phyloP scores from a whole-genome alignment of 1,140 invertebrate genomes.

The Palaemon carinicauda region DNA sequence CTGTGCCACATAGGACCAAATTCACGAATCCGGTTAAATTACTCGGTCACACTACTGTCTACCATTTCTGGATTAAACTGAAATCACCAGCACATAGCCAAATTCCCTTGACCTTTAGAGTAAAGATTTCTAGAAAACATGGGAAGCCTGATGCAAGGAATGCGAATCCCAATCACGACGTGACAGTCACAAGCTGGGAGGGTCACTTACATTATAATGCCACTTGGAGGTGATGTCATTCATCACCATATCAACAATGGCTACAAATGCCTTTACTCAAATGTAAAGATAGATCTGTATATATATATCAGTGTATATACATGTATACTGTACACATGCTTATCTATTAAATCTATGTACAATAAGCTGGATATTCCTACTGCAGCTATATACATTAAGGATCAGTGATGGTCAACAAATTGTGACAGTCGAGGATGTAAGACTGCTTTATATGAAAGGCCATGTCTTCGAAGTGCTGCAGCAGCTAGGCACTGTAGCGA shows the following conservation, averaged over 20 bases:
- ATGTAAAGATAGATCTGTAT: slow-evolving; percentile 41
- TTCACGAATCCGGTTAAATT: too few species aligned
- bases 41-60: too few species aligned
- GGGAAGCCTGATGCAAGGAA: background rate
- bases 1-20: too few species aligned
- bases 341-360: slow-evolving; percentile 38
- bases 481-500: slow-evolving; percentile 84
- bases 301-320: slow-evolving; percentile 28
- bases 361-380: slow-evolving; percentile 29
- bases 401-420: slow-evolving; percentile 55
- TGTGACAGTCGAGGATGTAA: slow-evolving; percentile 49
- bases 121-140: slow-evolving; percentile 35
- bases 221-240: slow-evolving; percentile 49
- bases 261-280: slow-evolving; percentile 56
- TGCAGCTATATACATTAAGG: slow-evolving; percentile 26
- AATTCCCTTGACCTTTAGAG: background rate
- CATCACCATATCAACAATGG: slow-evolving; percentile 49
- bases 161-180: slow-evolving; percentile 7
- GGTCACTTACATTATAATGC: slow-evolving; percentile 51
- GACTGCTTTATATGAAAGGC: slow-evolving; percentile 68
- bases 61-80: background rate
- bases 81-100: background rate
- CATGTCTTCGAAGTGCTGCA: slow-evolving; percentile 74
- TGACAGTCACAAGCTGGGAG: background rate
- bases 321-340: slow-evolving; percentile 34